These are phyloP conservation scores for Pterois miles DNA, from an alignment of 2,797 vertebrate genomes.

Conservation along the genomic window DNA sequence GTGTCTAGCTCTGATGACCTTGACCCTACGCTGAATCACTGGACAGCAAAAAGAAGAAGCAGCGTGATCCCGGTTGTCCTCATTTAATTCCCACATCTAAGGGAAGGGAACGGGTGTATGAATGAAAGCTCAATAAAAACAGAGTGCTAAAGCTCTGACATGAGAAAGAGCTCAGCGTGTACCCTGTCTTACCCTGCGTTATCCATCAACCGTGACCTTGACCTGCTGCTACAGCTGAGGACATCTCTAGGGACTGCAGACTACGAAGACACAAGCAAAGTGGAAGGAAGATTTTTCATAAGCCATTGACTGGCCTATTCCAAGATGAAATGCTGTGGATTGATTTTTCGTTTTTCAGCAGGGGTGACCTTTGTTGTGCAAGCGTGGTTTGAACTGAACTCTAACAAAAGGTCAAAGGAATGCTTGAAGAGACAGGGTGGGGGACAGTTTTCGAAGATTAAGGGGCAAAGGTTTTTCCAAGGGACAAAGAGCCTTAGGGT, in stretches of 20 bases:
- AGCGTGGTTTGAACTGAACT: constrained; percentile 41
- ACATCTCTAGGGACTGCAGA: constrained; percentile 43
- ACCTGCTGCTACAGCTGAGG: constrained; percentile 45
- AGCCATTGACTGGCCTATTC: constrained; percentile 66
- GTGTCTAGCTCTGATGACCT: constrained; percentile 20
- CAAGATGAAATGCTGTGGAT: constrained; percentile 61
- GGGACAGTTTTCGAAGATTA: constrained; percentile 3
- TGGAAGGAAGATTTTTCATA: constrained; percentile 59
- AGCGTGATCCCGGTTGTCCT: constrained; percentile 14
- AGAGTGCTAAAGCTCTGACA: constrained; percentile 21
- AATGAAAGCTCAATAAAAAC: constrained; percentile 32
- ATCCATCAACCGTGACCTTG: constrained; percentile 62
- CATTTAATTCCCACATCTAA: constrained; percentile 28
- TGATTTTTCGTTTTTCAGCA: constrained; percentile 65
- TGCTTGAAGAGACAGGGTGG: constrained; percentile 6
- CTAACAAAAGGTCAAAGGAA: constrained; percentile 24
- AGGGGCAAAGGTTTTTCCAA: constrained; percentile 11
- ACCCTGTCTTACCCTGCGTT: constrained; percentile 22
- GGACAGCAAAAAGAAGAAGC: constrained; percentile 2
- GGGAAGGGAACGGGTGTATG: neutral
- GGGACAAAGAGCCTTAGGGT: neutral
- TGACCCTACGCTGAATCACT: constrained; percentile 23
- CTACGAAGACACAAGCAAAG: constrained; percentile 22
- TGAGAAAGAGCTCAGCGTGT: constrained; percentile 19
- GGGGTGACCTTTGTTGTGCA: constrained; percentile 67